Evolutionary conservation across 2,113 vertebrate genomes (phyloP).

Genomic region (Channa maculata): DNA sequence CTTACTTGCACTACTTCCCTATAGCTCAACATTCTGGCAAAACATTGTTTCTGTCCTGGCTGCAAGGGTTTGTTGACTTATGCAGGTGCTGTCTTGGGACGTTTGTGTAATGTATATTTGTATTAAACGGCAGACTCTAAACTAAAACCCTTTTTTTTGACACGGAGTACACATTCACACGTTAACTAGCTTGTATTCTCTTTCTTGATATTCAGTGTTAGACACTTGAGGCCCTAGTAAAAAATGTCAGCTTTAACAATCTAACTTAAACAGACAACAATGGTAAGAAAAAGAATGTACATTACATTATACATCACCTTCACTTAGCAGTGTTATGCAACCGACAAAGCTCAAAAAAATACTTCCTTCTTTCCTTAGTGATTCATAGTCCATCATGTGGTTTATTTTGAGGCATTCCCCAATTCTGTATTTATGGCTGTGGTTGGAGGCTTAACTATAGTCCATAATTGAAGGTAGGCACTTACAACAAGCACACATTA

Average conservation of each 20-base stretch:
- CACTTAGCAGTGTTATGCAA: slow-evolving; percentile 19
- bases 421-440: slow-evolving; percentile 41
- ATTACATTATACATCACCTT: neutral
- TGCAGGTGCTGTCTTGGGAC: neutral
- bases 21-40: neutral
- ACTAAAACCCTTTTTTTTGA: neutral
- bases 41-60: neutral
- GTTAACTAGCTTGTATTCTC: neutral
- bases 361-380: slow-evolving; percentile 21
- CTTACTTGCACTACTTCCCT: neutral
- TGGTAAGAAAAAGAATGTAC: no score
- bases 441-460: slow-evolving; percentile 29
- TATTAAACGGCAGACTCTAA: neutral
- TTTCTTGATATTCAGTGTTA: no score
- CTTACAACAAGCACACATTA: slow-evolving; percentile 35
- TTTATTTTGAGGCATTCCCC: slow-evolving; percentile 41
- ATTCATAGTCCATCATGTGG: slow-evolving; percentile 38
- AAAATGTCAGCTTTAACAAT: no score
- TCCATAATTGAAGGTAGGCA: slow-evolving; percentile 39
- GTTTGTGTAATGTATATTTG: neutral
- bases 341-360: slow-evolving; percentile 7
- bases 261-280: no score
- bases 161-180: neutral
- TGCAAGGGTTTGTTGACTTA: slow-evolving; percentile 8
- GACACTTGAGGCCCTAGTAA: no score